Conservation (phyloP, 2,888 invertebrate genomes). For the Cheilosia vulpina region DNA sequence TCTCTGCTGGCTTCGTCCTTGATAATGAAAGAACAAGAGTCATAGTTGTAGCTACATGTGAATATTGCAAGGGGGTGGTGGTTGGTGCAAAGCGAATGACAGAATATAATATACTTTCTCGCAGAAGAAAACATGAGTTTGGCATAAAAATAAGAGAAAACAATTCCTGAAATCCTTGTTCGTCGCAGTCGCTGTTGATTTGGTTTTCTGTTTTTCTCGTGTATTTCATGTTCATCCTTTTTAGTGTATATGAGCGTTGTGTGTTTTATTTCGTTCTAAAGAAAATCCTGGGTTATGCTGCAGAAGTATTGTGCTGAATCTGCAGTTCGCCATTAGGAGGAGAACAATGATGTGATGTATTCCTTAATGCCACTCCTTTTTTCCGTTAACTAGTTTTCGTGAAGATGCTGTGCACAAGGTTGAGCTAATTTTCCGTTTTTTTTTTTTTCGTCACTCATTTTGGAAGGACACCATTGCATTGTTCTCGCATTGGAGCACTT, state of each 20-base stretch:
- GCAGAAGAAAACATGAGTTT: neutral
- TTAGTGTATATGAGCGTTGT: constrained; percentile 30
- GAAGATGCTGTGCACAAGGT: constrained; percentile 46
- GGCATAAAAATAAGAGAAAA: constrained; percentile 34
- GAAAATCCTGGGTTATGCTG: constrained; percentile 13
- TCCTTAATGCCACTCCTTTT: constrained; percentile 65
- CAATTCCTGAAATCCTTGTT: constrained; percentile 56
- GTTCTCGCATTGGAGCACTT: neutral
- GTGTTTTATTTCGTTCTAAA: constrained; percentile 11
- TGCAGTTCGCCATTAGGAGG: constrained; percentile 16
- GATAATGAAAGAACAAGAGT: constrained; percentile 72
- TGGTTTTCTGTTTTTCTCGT: neutral
- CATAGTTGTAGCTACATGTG: constrained; percentile 45
- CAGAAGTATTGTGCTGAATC: constrained; percentile 37
- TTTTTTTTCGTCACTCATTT: neutral
- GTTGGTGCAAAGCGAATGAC: constrained; percentile 30
- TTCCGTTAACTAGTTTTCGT: neutral
- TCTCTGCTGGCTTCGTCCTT: constrained; percentile 52
- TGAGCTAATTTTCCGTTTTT: constrained; percentile 45
- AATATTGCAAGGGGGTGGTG: constrained; percentile 25
- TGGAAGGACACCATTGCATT: constrained; percentile 3
- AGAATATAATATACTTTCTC: constrained; percentile 43
- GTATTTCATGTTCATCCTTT: constrained; percentile 23
- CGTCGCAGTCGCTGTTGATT: constrained; percentile 36
- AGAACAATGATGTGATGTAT: constrained; percentile 6